Evolutionary conservation across 2,797 vertebrate species (phyloP).

Genomic region (Diplodus puntazzo): DNA sequence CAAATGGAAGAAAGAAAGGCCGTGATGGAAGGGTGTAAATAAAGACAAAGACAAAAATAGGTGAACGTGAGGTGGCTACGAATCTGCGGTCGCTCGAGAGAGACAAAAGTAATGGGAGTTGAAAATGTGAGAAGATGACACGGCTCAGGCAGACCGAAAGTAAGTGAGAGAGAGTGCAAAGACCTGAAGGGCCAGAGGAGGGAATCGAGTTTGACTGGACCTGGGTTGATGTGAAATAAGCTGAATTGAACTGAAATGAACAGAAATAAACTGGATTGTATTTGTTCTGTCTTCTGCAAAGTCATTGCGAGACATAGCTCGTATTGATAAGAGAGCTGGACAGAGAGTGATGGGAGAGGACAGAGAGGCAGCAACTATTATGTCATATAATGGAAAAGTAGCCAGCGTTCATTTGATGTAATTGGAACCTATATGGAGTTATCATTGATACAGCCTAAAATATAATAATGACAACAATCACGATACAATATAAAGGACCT

Average conservation of each 20-base stretch:
- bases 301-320: constrained; percentile 8
- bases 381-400: background rate
- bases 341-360: constrained; percentile 13
- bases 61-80: background rate
- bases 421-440: background rate
- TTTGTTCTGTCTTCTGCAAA: constrained; percentile 41
- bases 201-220: constrained; percentile 39
- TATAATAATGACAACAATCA: background rate
- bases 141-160: constrained; percentile 9
- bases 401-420: background rate
- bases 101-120: constrained; percentile 31
- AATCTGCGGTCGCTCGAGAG: constrained; percentile 16
- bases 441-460: background rate
- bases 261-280: constrained; percentile 44
- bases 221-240: constrained; percentile 42
- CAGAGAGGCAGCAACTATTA: background rate
- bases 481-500: background rate
- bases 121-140: constrained; percentile 38
- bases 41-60: constrained; percentile 12
- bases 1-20: background rate
- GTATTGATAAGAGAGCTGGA: constrained; percentile 8
- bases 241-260: constrained; percentile 30
- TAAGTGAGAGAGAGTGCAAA: constrained; percentile 18
- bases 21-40: constrained; percentile 8
- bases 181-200: constrained; percentile 19